These are phyloP conservation scores for Chelonus formosanus DNA, from an alignment of 2,888 invertebrate species.

Conservation along the genomic window DNA sequence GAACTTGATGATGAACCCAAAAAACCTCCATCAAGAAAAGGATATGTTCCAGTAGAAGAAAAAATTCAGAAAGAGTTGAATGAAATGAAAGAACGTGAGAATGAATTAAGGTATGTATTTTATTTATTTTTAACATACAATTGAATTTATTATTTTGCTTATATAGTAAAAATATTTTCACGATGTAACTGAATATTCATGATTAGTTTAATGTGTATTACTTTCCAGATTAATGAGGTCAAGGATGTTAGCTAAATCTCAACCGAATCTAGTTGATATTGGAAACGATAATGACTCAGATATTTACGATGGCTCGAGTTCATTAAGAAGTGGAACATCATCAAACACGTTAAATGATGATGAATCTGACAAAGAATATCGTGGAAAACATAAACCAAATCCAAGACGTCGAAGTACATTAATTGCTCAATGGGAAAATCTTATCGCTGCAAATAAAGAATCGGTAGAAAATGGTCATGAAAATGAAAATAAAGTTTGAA, in stretches of 20 bases:
- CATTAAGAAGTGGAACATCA: slow-evolving; percentile 57
- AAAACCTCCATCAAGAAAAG: slow-evolving; percentile 72
- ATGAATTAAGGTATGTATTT: slow-evolving; percentile 73
- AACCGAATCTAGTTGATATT: slow-evolving; percentile 64
- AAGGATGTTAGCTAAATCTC: slow-evolving; percentile 63
- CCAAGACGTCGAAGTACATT: slow-evolving; percentile 73
- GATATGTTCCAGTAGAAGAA: slow-evolving; percentile 85
- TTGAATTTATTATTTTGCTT: too few relatives aligned
- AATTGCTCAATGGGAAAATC: slow-evolving; percentile 84
- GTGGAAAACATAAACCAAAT: slow-evolving; percentile 57
- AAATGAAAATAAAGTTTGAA: slow-evolving; percentile 50
- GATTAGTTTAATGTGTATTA: neutral
- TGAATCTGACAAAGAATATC: slow-evolving; percentile 54
- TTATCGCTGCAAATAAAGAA: slow-evolving; percentile 67
- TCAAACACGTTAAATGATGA: slow-evolving; percentile 59
- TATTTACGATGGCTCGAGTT: slow-evolving; percentile 58
- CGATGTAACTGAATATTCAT: neutral
- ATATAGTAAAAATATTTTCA: slow-evolving; percentile 2
- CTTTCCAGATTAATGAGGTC: slow-evolving; percentile 61
- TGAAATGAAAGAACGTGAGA: slow-evolving; percentile 84
- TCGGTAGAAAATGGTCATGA: slow-evolving; percentile 52
- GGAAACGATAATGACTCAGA: slow-evolving; percentile 60
- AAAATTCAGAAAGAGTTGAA: slow-evolving; percentile 87
- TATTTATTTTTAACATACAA: slow-evolving; percentile 13
- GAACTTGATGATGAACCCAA: slow-evolving; percentile 50